Base-by-base conservation (phyloP, 2,113 vertebrate genomes). In the Hystrix brachyura region DNA sequence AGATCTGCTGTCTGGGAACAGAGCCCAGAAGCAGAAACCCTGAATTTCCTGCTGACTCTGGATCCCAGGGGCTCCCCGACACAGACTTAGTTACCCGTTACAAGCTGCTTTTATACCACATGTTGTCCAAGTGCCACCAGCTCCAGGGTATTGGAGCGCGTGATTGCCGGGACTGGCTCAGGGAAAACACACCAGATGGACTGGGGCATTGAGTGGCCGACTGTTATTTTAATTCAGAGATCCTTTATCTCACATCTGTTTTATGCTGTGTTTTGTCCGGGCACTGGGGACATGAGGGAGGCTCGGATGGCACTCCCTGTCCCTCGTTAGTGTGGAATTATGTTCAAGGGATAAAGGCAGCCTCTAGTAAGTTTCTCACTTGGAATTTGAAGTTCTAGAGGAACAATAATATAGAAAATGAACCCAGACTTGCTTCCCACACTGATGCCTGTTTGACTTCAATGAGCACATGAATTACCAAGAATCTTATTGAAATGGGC, bases 1-100 rank as follows among this genome's bases (percentile, higher is more conserved):
- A 93, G 95, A 91, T 59, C 27, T 76, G 74, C 88, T 90, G 74
- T 27, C 65, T 57, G 78, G 95, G 92, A 94, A 94, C 13, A 7
- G 71, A 95, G 86, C 82, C 92, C 59, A 93, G 92, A 78, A 48
- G 80, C 91, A 88, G 64, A 83, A 19, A 43, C 51, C 72, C 59
- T 38, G 0, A 4, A 62, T 2, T 29, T 74, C 5, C 71, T 34
- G 82, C 69, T 64, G 2, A 76, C 23, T 23, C 0, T 69, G 2
- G 71, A 83, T 18, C 6, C 38, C 79, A n/a, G 80, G 86, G 85
- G 14, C 25, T n/a, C 94, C 51, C 2, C 0, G 46, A 57, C 48
- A 64, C 86, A 86, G 65, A 89, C 71, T 96, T 78, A n/a, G 12
- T 97, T 14, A 84, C 96, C 64, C 46, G 17, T n/a, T 72, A 29